phyloP scores from a whole-genome alignment of 1,140 invertebrate species.

The Trissolcus basalis region DNA sequence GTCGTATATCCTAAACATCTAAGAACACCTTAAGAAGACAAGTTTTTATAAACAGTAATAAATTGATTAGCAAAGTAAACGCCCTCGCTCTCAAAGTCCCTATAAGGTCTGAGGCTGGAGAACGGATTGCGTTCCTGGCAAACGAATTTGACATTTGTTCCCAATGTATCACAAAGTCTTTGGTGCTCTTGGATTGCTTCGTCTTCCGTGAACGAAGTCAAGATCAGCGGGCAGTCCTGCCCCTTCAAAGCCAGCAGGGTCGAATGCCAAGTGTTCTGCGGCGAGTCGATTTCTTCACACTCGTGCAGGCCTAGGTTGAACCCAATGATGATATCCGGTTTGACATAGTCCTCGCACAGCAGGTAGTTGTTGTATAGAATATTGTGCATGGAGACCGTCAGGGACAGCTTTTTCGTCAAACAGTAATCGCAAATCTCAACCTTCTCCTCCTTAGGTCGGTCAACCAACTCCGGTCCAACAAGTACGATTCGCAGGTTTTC shows the following conservation, averaged over 20 bases:
- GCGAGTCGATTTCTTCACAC: constrained; percentile 52
- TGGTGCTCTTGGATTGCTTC: constrained; percentile 63
- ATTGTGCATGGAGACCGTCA: constrained; percentile 44
- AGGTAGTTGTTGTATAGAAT: constrained; percentile 61
- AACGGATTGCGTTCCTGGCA: constrained; percentile 64
- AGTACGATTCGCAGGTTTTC: constrained; percentile 54
- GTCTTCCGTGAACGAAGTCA: constrained; percentile 63
- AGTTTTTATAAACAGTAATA: constrained; percentile 64
- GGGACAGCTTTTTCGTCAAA: constrained; percentile 27
- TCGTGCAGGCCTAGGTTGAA: constrained; percentile 68
- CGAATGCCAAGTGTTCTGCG: constrained; percentile 61
- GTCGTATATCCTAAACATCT: background rate
- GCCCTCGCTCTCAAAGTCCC: constrained; percentile 64
- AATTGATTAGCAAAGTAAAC: constrained; percentile 69
- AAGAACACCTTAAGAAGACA: constrained; percentile 33
- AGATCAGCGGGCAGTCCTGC: constrained; percentile 64
- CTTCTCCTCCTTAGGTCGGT: constrained; percentile 18
- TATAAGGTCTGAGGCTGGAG: constrained; percentile 64
- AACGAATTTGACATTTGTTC: constrained; percentile 33
- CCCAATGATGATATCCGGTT: constrained; percentile 65
- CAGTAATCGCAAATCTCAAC: constrained; percentile 60
- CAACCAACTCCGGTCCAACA: constrained; percentile 64
- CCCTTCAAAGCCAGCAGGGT: constrained; percentile 55
- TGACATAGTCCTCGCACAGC: constrained; percentile 32
- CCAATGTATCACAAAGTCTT: constrained; percentile 60